Evolutionary conservation across 2,113 vertebrate species (phyloP), one percentile per base, ranked within the genome.

Genomic region (Fukomys damarensis): DNA sequence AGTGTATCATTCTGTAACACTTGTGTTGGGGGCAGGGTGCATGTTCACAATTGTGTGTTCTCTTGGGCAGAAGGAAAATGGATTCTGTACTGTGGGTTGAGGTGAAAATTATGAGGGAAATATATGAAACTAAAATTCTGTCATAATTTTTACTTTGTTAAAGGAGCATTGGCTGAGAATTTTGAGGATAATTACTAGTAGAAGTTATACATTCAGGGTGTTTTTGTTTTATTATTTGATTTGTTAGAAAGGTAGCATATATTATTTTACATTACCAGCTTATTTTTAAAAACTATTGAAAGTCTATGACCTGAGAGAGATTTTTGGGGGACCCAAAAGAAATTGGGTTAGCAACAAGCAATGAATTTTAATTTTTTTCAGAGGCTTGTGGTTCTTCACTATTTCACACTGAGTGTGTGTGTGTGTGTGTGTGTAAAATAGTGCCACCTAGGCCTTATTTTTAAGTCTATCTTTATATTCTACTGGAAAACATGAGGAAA

Each of bases 321-420:
- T 41, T 74, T 93, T 72, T 66, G 63, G 24, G 58, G 24, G 30
- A 65, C n/a, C 38, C 61, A 89, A 43, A 92, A 86, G 89, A 91
- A 97, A 96, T 92, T 84, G 93, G 74, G 84, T 95, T 95, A 89
- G 83, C 56, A 96, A 77, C 86, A 91, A 95, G 56, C 88, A 91
- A 20, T 94, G 72, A 92, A 95, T 94, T 96, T 95, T 87, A 94
- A 88, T 72, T 96, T 80, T 81, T 89, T 46, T 74, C 72, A 85
- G 88, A 89, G 16, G 13, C 54, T 8, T 68, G 9, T 96, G 24
- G 41, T 93, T 91, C 68, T 91, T 61, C 63, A 49, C 80, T 24
- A 82, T 38, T 89, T 86, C 24, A 94, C 58, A 84, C 10, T 38
- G 17, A 70, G 52, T 52, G 7, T 58, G 52, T 70, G 19, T 61